Evolutionary conservation across 1,140 invertebrate genomes (phyloP).

Genomic region (Glomeris maerens): DNA sequence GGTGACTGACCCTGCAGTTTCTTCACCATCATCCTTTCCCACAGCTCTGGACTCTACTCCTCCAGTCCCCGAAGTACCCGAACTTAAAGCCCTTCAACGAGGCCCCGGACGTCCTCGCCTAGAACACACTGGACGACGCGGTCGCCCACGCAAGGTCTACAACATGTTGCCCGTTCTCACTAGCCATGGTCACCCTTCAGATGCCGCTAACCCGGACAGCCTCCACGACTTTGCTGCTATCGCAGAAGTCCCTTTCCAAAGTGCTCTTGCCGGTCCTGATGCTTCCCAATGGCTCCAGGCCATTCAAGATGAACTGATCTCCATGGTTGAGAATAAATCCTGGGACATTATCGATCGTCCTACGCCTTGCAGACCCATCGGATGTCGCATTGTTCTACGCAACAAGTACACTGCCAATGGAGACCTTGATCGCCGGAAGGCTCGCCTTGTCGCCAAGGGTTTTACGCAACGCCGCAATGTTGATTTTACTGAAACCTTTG

Average conservation of each 20-base stretch:
- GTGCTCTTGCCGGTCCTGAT: conserved; percentile 25
- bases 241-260: conserved; percentile 19
- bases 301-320: conserved; percentile 26
- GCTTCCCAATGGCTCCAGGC: conserved; percentile 26
- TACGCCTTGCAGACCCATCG: conserved; percentile 17
- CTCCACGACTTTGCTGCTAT: neutral
- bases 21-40: no score
- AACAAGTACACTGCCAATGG: conserved; percentile 23
- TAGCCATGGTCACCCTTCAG: neutral
- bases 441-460: conserved; percentile 29
- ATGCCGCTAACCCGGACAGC: neutral
- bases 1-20: no score
- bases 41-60: no score
- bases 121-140: neutral
- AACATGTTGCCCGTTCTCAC: neutral
- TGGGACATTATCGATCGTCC: conserved; percentile 26
- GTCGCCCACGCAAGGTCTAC: conserved; percentile 1
- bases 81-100: no score
- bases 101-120: neutral
- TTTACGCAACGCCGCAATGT: conserved; percentile 27
- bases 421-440: conserved; percentile 25
- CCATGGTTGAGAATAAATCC: conserved; percentile 28
- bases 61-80: no score
- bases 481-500: conserved; percentile 29
- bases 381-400: conserved; percentile 28